Base-by-base conservation (phyloP, 2,888 invertebrate genomes). In the Nesidiocoris tenuis region DNA sequence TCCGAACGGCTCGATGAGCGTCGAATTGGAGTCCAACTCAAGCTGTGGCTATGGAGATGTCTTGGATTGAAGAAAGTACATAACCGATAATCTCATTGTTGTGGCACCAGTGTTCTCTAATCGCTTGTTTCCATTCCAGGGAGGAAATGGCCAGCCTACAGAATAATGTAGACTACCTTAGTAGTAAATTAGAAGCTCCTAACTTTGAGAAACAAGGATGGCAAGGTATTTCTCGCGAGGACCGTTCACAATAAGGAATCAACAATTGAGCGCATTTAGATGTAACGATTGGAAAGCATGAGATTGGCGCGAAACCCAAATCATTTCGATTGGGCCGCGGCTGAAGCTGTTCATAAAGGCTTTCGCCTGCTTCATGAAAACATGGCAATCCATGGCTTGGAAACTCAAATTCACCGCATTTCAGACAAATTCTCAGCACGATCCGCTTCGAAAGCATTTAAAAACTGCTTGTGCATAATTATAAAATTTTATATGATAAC, bases 141-240 rank as follows among this genome's bases (percentile, higher is more conserved):
- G 86, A 90, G 88, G 90, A 91, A 87, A 88, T 91, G 90, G 90
- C 88, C 88, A 88, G 87, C 87, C 87, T 91, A 89, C 91, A 91
- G 88, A 90, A 87, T 89, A 91, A 89, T 88, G 87, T 91, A 90
- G 88, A 89, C 83, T 87, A 84, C 83, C 86, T 91, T 83, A 85
- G 83, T 83, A 84, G 82, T 83, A 84, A 82, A 80, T 78, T 82
- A 78, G 81, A 81, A 66, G 79, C 78, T 74, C 80, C 81, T 61
- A 80, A 80, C 68, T 80, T 81, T 79, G 81, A 80, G 78, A 80
- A 80, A 71, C 81, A 81, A 77, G 80, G 81, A 79, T 81, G 81
- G 81, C 77, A 79, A 80, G 80, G 80, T 80, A 80, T 77, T 61
- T 18, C 18, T 19, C 17, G 9, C 17, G 2, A 25, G 65, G 9